Conservation (phyloP, 2,888 invertebrate genomes). For the Drosophila robusta region DNA sequence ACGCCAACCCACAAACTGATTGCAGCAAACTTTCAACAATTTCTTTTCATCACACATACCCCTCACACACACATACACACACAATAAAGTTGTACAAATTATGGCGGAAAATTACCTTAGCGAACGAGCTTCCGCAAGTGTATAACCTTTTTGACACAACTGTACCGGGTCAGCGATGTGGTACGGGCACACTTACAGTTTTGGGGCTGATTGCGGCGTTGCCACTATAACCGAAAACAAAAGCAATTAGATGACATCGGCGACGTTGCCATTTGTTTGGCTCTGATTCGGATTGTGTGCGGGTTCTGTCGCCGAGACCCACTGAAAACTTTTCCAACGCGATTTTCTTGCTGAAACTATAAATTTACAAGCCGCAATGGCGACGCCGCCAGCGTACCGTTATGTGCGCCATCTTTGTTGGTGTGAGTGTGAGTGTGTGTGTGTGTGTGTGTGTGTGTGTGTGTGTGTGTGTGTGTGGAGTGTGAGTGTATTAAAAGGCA, state of each 20-base stretch:
- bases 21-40: conserved; percentile 42
- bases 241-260: conserved; percentile 74
- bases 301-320: conserved; percentile 28
- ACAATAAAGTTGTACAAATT: conserved; percentile 63
- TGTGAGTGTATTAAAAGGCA: conserved; percentile 71
- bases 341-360: conserved; percentile 73
- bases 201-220: conserved; percentile 9
- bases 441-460: conserved; percentile 20
- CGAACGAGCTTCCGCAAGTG: conserved; percentile 70
- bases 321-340: conserved; percentile 71
- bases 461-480: conserved; percentile 20
- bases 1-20: conserved; percentile 32
- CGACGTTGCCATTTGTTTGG: conserved; percentile 64
- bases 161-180: conserved; percentile 57
- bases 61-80: conserved; percentile 15
- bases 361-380: conserved; percentile 75
- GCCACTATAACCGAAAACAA: conserved; percentile 57
- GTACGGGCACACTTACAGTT: conserved; percentile 12
- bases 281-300: conserved; percentile 37
- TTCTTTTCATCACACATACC: conserved; percentile 24
- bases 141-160: conserved; percentile 69
- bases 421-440: conserved; percentile 15
- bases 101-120: conserved; percentile 77
- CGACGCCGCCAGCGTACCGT: conserved; percentile 35
- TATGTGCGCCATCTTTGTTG: conserved; percentile 43